Conservation (phyloP, 2,888 invertebrate species). For the Anthrax anthrax region DNA sequence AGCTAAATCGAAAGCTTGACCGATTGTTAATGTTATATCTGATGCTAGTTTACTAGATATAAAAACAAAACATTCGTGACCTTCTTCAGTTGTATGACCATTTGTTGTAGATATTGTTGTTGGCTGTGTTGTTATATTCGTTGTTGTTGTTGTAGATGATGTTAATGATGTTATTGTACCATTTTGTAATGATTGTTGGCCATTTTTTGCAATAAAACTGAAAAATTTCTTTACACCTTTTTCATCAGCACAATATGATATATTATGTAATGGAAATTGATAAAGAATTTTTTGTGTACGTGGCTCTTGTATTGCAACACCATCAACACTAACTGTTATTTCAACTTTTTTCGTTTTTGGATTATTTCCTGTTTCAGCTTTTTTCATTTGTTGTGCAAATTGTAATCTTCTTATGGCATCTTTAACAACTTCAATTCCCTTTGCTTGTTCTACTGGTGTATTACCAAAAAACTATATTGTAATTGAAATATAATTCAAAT, state of each 20-base stretch:
- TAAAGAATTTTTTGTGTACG: constrained; percentile 69
- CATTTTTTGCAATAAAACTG: constrained; percentile 35
- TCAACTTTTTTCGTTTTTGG: constrained; percentile 85
- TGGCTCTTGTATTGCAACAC: constrained; percentile 78
- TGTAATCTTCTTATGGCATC: constrained; percentile 93
- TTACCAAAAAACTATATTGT: constrained; percentile 74
- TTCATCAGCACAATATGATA: constrained; percentile 98
- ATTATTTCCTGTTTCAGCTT: constrained; percentile 64
- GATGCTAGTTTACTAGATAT: constrained; percentile 94
- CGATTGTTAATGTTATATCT: constrained; percentile 94
- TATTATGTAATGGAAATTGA: constrained; percentile 92
- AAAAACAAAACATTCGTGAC: constrained; percentile 93
- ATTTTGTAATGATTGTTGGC: constrained; percentile 10
- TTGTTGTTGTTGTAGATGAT: constrained; percentile 10
- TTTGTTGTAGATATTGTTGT: constrained; percentile 15
- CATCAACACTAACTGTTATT: constrained; percentile 93
- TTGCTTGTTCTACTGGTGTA: constrained; percentile 88
- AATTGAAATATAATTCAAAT: constrained; percentile 5
- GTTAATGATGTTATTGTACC: constrained; percentile 8
- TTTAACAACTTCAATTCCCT: constrained; percentile 95
- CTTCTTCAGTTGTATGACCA: constrained; percentile 46
- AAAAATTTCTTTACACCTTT: constrained; percentile 96
- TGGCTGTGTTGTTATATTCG: constrained; percentile 8
- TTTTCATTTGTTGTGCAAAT: constrained; percentile 83
- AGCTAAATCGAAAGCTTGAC: constrained; percentile 95